Evolutionary conservation across 2,888 invertebrate species (phyloP), one percentile per base, ranked within the genome.

Genomic region (Onchidella celtica): DNA sequence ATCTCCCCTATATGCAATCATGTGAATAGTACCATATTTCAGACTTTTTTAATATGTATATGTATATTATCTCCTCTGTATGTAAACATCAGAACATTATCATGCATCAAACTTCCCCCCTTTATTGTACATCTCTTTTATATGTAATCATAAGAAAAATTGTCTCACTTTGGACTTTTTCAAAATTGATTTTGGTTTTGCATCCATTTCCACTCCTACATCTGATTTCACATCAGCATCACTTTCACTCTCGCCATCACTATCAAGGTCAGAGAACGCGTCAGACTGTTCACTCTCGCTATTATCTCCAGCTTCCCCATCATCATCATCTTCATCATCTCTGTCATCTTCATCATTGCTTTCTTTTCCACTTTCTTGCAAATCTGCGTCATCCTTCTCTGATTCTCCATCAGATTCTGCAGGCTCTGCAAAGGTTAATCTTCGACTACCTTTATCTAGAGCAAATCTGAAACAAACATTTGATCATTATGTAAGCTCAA

Each of bases 201-300:
- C 36, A 73, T 72, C 9, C 77, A 81, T 65, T 82, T 79, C 36
- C 75, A 76, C 40, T 63, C 61, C 4, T 82, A 75, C 55, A 63
- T 80, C n/a, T 17, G 85, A 85, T 29, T 84, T n/a, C n/a, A n/a
- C n/a, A n/a, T n/a, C n/a, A n/a, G n/a, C 85, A 34, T 85, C 84
- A 47, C 85, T 84, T 11, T 81, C 82, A 32, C 79, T 85, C n/a
- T 83, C 82, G 36, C 82, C 79, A 73, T 78, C 82, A 32, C 77
- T 82, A 4, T 84, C 90, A 57, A 87, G 86, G 73, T 90, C 88
- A 21, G 85, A 87, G 17, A 85, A 86, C n/a, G 73, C 75, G 3
- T 70, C 75, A 9, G 47, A 81, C 9, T 85, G 87, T 9, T 85
- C 85, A 38, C 80, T 81, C n/a, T 80, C 81, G 2, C 83, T 84